Evolutionary conservation across 2,888 invertebrate species (phyloP).

Genomic region (Habroteleia sp.): DNA sequence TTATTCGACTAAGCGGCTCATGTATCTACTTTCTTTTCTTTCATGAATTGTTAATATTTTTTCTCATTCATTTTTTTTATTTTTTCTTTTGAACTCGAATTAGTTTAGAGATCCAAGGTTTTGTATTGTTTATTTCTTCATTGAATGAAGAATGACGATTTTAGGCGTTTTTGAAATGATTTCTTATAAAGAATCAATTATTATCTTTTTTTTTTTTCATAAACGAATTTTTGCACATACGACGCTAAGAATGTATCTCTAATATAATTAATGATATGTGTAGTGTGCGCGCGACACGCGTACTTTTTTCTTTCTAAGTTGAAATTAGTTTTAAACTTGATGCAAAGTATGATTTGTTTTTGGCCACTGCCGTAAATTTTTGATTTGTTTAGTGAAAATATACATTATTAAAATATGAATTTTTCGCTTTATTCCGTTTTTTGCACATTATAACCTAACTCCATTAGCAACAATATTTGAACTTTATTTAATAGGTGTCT

Average conservation of each 20-base stretch:
- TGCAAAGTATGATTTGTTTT: too few species aligned
- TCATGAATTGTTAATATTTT: constrained; percentile 1
- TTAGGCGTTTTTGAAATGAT: constrained; percentile 27
- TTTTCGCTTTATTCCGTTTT: too few species aligned
- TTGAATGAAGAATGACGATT: constrained; percentile 25
- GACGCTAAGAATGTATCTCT: constrained; percentile 7
- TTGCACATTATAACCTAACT: too few species aligned
- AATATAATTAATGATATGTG: too few species aligned
- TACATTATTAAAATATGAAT: too few species aligned
- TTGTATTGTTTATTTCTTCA: constrained; percentile 11
- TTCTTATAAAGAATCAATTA: constrained; percentile 16
- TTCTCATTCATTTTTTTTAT: constrained; percentile 3
- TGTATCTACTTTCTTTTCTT: background rate
- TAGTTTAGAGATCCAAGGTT: constrained; percentile 13
- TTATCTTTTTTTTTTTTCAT: constrained; percentile 3
- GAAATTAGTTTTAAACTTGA: too few species aligned
- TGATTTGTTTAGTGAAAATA: too few species aligned
- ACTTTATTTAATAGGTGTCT: too few species aligned
- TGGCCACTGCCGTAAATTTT: too few species aligned
- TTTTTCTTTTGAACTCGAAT: constrained; percentile 6
- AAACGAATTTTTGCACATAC: constrained; percentile 18
- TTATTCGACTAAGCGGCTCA: background rate
- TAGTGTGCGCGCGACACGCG: constrained; percentile 7
- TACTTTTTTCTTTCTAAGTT: constrained; percentile 23
- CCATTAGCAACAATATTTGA: too few species aligned